Evolutionary conservation across 1,140 invertebrate species (phyloP).

Genomic region (Trichonephila clavipes): DNA sequence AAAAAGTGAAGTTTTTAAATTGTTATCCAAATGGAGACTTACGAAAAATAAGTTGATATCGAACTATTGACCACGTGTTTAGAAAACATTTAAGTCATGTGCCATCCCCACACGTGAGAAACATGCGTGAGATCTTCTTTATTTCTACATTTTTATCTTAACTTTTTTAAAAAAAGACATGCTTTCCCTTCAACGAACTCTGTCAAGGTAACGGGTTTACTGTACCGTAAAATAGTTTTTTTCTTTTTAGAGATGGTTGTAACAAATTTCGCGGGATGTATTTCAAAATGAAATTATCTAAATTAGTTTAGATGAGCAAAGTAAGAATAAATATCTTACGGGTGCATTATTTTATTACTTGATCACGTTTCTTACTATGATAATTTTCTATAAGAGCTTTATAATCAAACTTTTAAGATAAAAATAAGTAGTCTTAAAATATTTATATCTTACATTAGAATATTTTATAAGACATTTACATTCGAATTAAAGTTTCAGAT

Average conservation of each 20-base stretch:
- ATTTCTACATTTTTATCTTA: background rate
- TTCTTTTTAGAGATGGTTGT: background rate
- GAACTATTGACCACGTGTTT: background rate
- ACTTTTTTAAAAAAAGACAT: background rate
- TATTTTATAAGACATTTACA: too few species aligned
- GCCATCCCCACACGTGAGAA: background rate
- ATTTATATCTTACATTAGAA: too few species aligned
- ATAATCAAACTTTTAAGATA: too few species aligned
- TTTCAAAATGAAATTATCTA: too few species aligned
- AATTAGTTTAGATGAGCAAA: too few species aligned
- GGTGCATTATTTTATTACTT: too few species aligned
- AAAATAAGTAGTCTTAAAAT: too few species aligned
- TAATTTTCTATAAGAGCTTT: too few species aligned
- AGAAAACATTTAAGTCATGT: background rate
- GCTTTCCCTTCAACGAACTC: background rate
- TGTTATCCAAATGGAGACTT: background rate
- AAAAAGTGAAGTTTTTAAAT: background rate
- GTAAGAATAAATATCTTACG: too few species aligned
- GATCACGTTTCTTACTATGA: too few species aligned
- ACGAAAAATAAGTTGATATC: background rate
- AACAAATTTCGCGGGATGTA: background rate
- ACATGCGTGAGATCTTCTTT: background rate
- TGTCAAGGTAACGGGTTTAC: constrained; percentile 4
- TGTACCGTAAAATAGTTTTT: background rate
- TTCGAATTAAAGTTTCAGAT: too few species aligned